A percentile compares a stretch with the other conserved stretches of the same genome.
These are phyloP conservation scores for Poecilia picta DNA, from an alignment of 2,797 vertebrate species.

Conservation along the genomic window DNA sequence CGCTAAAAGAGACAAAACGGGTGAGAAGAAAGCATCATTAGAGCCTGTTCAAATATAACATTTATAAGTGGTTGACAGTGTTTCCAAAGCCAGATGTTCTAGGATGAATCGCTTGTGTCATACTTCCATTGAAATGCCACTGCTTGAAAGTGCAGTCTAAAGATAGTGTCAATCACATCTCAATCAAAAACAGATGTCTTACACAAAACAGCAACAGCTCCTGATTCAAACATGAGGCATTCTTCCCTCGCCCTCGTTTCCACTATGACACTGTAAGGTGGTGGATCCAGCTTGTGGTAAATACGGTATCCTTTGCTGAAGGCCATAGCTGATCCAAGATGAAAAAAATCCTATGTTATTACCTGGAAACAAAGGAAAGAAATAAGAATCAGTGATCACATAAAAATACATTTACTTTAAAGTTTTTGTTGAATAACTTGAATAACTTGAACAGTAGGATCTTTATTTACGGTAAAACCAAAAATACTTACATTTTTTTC, in stretches of 20 bases:
- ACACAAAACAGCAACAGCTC: constrained; percentile 97
- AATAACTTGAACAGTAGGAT: not conserved
- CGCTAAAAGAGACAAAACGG: constrained; percentile 76
- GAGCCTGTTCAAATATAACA: not conserved
- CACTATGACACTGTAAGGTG: constrained; percentile 95
- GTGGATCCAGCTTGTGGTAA: constrained; percentile 96
- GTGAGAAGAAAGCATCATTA: constrained; percentile 8
- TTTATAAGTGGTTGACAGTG: not conserved
- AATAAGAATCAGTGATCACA: not conserved
- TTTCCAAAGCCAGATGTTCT: not conserved
- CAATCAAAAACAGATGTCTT: constrained; percentile 73
- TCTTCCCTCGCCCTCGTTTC: constrained; percentile 93
- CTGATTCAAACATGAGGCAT: constrained; percentile 97
- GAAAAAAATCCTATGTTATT: constrained; percentile 49
- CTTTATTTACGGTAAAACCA: not conserved
- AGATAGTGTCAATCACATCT: constrained; percentile 3
- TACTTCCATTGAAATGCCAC: not conserved
- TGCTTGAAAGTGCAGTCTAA: not conserved
- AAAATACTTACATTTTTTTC: not conserved
- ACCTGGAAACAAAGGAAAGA: constrained; percentile 57
- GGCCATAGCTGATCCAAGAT: constrained; percentile 85
- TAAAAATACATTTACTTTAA: constrained; percentile 2
- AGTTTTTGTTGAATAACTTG: not conserved
- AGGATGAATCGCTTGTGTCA: not conserved
- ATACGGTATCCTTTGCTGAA: constrained; percentile 99